Percentiles rank a stretch among this genome's conserved stretches.
phyloP scores from a whole-genome alignment of 2,888 invertebrate species.

The Diploptera punctata region DNA sequence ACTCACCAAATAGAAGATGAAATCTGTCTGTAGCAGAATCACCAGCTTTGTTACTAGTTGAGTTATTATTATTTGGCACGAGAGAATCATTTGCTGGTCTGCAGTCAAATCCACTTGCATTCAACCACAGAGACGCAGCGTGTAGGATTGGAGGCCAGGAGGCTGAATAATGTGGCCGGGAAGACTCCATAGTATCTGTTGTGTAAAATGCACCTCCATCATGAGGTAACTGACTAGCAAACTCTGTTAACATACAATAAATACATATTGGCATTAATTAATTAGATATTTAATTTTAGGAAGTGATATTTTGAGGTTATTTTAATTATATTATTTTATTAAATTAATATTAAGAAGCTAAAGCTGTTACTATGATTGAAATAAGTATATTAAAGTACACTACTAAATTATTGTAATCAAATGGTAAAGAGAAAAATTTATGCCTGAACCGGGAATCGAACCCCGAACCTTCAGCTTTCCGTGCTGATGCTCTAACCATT shows the following conservation, averaged over 20 bases:
- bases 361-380: too few relatives aligned
- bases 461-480: too few relatives aligned
- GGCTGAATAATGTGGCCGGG: conserved; percentile 87
- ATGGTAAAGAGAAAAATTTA: too few relatives aligned
- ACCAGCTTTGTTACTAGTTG: conserved; percentile 52
- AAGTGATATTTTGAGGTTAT: too few relatives aligned
- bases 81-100: conserved; percentile 43
- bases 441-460: too few relatives aligned
- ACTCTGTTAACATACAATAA: conserved; percentile 74
- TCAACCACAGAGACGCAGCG: conserved; percentile 89
- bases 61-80: conserved; percentile 46
- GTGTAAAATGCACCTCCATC: conserved; percentile 98
- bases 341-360: too few relatives aligned
- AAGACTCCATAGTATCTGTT: conserved; percentile 93
- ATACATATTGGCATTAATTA: too few relatives aligned
- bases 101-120: conserved; percentile 68
- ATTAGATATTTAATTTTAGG: too few relatives aligned
- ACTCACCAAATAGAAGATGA: conserved; percentile 88
- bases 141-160: conserved; percentile 96
- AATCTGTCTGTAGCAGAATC: conserved; percentile 70
- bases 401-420: too few relatives aligned
- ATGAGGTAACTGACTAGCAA: conserved; percentile 91
- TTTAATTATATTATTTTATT: too few relatives aligned
- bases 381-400: too few relatives aligned
- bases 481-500: too few relatives aligned